A percentile compares a stretch with the other conserved stretches of the same genome.
Conservation (phyloP, 2,888 invertebrate genomes). For the Aphodius sticticus region DNA sequence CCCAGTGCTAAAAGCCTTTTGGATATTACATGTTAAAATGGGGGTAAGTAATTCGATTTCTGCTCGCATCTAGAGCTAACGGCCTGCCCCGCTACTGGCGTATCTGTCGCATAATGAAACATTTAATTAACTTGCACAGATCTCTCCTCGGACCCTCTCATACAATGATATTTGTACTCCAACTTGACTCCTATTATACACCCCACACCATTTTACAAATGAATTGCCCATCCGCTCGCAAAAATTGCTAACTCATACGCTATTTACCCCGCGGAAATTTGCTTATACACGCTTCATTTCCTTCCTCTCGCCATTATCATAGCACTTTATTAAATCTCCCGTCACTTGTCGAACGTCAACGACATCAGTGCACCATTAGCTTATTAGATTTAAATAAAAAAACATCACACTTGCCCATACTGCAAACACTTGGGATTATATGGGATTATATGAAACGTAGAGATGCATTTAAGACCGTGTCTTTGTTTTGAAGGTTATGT, state of each 20-base stretch:
- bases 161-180: constrained; percentile 47
- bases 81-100: constrained; percentile 49
- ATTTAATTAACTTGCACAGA: constrained; percentile 57
- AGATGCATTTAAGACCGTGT: too few relatives aligned
- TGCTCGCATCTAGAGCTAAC: constrained; percentile 51
- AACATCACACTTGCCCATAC: neutral
- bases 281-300: constrained; percentile 5
- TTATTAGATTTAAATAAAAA: neutral
- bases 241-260: constrained; percentile 33
- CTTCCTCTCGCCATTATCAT: neutral
- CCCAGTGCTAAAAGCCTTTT: constrained; percentile 62
- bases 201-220: constrained; percentile 38
- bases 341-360: neutral
- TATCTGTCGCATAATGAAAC: constrained; percentile 55
- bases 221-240: constrained; percentile 37
- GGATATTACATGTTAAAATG: constrained; percentile 63
- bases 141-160: constrained; percentile 48
- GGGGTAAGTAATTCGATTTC: constrained; percentile 63
- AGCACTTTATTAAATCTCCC: neutral
- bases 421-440: too few relatives aligned
- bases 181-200: constrained; percentile 46
- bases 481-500: too few relatives aligned
- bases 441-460: too few relatives aligned
- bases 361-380: neutral
- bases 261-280: constrained; percentile 14